Conservation (phyloP, 1,140 invertebrate genomes). For the Euwallacea fornicatus region DNA sequence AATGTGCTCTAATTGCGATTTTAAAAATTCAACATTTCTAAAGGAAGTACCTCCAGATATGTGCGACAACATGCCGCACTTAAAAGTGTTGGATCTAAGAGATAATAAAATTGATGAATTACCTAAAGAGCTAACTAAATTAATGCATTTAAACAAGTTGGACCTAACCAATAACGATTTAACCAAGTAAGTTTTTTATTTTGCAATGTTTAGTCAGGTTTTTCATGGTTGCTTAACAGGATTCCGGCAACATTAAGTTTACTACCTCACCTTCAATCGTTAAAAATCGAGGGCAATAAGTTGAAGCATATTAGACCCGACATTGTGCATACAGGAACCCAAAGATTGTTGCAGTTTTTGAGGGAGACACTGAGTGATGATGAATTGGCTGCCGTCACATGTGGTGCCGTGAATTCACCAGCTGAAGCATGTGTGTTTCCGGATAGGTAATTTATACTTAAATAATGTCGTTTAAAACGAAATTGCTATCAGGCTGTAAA, state of each 20-base stretch:
- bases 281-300: conserved; percentile 85
- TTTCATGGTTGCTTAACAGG: conserved; percentile 44
- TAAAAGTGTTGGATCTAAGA: conserved; percentile 74
- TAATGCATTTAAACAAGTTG: conserved; percentile 75
- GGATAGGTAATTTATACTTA: conserved; percentile 61
- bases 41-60: conserved; percentile 67
- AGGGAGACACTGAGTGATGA: conserved; percentile 59
- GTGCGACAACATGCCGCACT: conserved; percentile 67
- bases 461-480: background rate
- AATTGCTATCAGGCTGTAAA: no score
- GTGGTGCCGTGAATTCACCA: conserved; percentile 10
- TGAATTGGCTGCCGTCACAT: conserved; percentile 47
- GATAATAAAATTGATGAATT: conserved; percentile 73
- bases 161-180: conserved; percentile 83
- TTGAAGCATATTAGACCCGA: conserved; percentile 74
- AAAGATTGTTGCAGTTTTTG: conserved; percentile 77
- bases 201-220: background rate
- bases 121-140: conserved; percentile 74
- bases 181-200: conserved; percentile 60
- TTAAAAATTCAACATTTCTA: conserved; percentile 41
- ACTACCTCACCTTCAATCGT: conserved; percentile 77
- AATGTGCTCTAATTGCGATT: background rate
- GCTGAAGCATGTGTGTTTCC: conserved; percentile 57
- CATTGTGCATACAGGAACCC: conserved; percentile 78
- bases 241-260: conserved; percentile 74